Evolutionary conservation across 92 coral and sea anemone species (phyloP).

Genomic region (Zoanthus sansibaricus): DNA sequence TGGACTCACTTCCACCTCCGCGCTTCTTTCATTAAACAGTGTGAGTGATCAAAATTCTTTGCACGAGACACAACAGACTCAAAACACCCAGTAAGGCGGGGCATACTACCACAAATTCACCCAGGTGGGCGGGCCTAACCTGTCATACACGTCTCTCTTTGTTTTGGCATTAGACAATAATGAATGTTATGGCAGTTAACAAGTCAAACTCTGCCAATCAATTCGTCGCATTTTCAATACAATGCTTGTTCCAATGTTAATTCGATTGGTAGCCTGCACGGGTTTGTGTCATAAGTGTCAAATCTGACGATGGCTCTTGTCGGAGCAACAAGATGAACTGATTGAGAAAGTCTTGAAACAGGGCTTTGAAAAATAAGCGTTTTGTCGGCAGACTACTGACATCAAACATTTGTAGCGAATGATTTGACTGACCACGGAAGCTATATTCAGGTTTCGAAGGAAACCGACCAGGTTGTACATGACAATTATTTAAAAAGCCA

Average conservation of each 20-base stretch:
- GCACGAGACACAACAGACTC: conserved; percentile 91
- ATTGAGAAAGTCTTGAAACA: conserved; percentile 80
- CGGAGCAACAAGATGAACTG: conserved; percentile 96
- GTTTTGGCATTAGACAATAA: conserved; percentile 99
- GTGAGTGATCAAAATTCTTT: conserved; percentile 80
- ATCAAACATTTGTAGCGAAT: conserved; percentile 57
- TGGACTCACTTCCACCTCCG: conserved; percentile 78
- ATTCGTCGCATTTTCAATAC: conserved; percentile 93
- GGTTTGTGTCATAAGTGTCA: conserved; percentile 98
- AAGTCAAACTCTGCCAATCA: conserved; percentile 98
- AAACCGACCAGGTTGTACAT: conserved; percentile 33
- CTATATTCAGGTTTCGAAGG: conserved; percentile 27
- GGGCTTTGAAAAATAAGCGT: conserved; percentile 68
- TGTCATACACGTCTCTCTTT: conserved; percentile 98
- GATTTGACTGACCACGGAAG: conserved; percentile 52
- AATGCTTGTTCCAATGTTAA: conserved; percentile 97
- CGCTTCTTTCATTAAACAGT: conserved; percentile 84
- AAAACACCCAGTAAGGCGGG: conserved; percentile 97
- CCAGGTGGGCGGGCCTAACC: conserved; percentile 98
- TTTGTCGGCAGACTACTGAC: conserved; percentile 72
- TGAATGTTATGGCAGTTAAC: conserved; percentile 99
- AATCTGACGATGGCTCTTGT: conserved; percentile 95
- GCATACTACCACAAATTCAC: conserved; percentile 90
- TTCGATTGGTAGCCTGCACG: conserved; percentile 96
- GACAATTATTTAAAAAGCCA: conserved; percentile 36